Base-by-base conservation (phyloP, 2,113 vertebrate species). In the Scomber scombrus region DNA sequence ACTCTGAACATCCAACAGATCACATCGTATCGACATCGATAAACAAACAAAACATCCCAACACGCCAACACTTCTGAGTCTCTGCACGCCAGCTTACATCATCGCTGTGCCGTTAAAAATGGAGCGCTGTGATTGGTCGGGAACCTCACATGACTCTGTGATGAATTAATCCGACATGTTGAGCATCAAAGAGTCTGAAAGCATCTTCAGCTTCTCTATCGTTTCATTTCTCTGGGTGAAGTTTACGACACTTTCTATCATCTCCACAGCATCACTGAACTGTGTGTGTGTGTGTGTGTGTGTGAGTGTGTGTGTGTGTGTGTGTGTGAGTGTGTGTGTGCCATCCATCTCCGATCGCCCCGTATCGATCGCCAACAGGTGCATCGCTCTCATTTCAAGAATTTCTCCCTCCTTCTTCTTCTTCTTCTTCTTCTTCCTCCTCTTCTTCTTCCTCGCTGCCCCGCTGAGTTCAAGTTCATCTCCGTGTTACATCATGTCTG, bases 381-480 rank as follows among this genome's bases (percentile, higher is more conserved):
- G 96, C 96, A 97, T 96, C 97, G 96, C 97, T 97, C 96, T 95
- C 94, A 94, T 96, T 97, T 95, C 76, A 84, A 67, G 54, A 70
- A 72, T 81, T 71, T 66, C 74, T 62, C 66, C 23, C 70, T 9
- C 7, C 31, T 7, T 4, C 31, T 7, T 34, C 31, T 7, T 4
- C 31, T 7, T 34, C 31, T 7, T 34, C 34, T 9, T 40, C 34
- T 9, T 8, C 34, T 9, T 55, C 54, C 23, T 15, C 63, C 3
- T 46, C 21, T 65, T 51, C 87, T 78, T 95, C 95, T 96, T 81
- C 77, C 88, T 91, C 91, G 88, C 95, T 96, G 66, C 67, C 82
- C 95, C 95, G 95, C 95, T 95, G 95, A 98, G 97, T 99, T 99
- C 96, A 97, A 97, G 96, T 98, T 98, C 97, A 97, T 96, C 95